Conservation (phyloP, 2,888 invertebrate genomes). For the Idaea aversata region DNA sequence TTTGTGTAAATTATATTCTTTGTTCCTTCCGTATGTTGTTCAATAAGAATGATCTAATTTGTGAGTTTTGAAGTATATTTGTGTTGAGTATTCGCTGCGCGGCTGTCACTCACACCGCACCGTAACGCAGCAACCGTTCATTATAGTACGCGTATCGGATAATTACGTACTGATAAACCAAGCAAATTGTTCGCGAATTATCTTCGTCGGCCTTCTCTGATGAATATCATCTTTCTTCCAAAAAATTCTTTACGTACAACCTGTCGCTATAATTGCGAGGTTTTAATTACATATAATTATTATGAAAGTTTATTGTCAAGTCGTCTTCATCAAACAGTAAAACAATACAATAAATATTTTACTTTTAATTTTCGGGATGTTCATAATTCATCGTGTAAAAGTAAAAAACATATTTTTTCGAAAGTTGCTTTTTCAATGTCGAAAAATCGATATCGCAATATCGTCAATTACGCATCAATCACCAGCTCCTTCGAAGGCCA, state of each 20-base stretch:
- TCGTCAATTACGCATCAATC: conserved; percentile 50
- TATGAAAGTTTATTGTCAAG: conserved; percentile 48
- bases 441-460: conserved; percentile 31
- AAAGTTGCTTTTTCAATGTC: conserved; percentile 39
- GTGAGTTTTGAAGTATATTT: too few species aligned
- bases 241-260: conserved; percentile 47
- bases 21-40: too few species aligned
- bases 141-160: conserved; percentile 72
- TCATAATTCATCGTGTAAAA: conserved; percentile 8
- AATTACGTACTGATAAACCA: conserved; percentile 77
- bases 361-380: neutral
- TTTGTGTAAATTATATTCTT: too few species aligned
- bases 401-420: conserved; percentile 21
- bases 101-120: conserved; percentile 44
- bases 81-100: conserved; percentile 32
- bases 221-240: conserved; percentile 64
- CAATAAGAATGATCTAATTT: too few species aligned
- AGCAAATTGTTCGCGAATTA: conserved; percentile 76
- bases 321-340: conserved; percentile 28
- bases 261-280: conserved; percentile 49
- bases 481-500: conserved; percentile 46
- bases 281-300: conserved; percentile 49
- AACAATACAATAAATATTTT: neutral
- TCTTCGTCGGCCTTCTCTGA: conserved; percentile 55
- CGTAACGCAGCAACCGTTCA: conserved; percentile 63